These are phyloP conservation scores for Rutilus rutilus DNA, from an alignment of 2,113 vertebrate species.

Conservation along the genomic window DNA sequence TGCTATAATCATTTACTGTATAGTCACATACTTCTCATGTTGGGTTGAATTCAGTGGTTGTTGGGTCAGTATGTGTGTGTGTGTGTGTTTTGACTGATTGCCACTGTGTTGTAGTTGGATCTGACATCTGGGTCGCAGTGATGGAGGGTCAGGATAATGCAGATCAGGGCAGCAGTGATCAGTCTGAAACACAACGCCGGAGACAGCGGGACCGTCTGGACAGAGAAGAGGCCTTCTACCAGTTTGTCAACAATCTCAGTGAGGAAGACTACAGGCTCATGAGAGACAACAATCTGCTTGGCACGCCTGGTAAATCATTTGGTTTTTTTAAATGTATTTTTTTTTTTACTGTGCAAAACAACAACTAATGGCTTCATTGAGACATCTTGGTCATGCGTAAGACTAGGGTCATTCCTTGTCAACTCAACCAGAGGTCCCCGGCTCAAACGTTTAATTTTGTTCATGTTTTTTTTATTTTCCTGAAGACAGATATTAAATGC, in stretches of 20 bases:
- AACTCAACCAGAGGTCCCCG: no score
- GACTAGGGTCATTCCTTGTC: background rate
- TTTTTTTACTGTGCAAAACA: background rate
- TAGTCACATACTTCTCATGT: background rate
- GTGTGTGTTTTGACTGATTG: background rate
- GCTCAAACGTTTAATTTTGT: no score
- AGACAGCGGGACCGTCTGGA: conserved; percentile 92
- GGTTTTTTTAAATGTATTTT: background rate
- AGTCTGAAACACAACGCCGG: conserved; percentile 89
- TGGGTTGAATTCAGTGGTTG: background rate
- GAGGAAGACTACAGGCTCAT: conserved; percentile 98
- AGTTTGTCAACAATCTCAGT: conserved; percentile 97
- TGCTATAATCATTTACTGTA: background rate
- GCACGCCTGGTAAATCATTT: conserved; percentile 88
- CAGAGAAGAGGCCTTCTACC: conserved; percentile 97
- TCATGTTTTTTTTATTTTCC: no score
- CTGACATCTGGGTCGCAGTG: conserved; percentile 54
- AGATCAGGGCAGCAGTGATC: conserved; percentile 88
- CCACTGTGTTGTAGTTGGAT: conserved; percentile 13
- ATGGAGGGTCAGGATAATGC: conserved; percentile 94
- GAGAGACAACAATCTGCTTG: conserved; percentile 98
- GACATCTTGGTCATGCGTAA: background rate
- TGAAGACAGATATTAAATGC: no score
- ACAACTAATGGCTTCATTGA: background rate
- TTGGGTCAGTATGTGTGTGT: background rate